Conservation (phyloP, 2,888 invertebrate genomes). For the Athetis lepigone region DNA sequence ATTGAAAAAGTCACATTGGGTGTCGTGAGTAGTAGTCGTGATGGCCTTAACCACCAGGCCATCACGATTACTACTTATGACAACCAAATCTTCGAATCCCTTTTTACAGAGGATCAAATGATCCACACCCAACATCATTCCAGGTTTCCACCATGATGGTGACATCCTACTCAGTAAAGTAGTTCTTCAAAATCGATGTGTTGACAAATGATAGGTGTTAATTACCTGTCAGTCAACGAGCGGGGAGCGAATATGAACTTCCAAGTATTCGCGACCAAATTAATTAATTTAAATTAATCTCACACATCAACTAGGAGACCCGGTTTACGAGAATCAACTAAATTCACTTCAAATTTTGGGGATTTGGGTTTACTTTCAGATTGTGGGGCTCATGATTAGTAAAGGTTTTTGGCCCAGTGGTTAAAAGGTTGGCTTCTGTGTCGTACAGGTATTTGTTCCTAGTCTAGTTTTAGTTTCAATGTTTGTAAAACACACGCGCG, state of each 20-base stretch:
- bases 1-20: too few species aligned
- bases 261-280: constrained; percentile 37
- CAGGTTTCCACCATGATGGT: background rate
- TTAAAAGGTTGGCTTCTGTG: too few species aligned
- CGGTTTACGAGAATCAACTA: constrained; percentile 12
- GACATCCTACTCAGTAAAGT: background rate
- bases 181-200: constrained; percentile 1
- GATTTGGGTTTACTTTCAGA: background rate
- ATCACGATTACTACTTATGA: too few species aligned
- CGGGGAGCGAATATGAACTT: constrained; percentile 25
- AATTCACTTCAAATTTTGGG: constrained; percentile 11
- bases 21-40: too few species aligned
- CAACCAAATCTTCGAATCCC: too few species aligned
- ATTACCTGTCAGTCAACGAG: constrained; percentile 44
- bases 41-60: too few species aligned
- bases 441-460: too few species aligned
- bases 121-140: background rate
- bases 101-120: too few species aligned
- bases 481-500: too few species aligned
- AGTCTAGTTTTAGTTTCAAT: too few species aligned
- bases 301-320: constrained; percentile 11
- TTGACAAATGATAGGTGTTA: constrained; percentile 17
- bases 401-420: too few species aligned
- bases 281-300: constrained; percentile 50
- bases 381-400: too few species aligned